Base-by-base conservation (phyloP, 2,888 invertebrate genomes). In the Dyspetes luteomarginatus region DNA sequence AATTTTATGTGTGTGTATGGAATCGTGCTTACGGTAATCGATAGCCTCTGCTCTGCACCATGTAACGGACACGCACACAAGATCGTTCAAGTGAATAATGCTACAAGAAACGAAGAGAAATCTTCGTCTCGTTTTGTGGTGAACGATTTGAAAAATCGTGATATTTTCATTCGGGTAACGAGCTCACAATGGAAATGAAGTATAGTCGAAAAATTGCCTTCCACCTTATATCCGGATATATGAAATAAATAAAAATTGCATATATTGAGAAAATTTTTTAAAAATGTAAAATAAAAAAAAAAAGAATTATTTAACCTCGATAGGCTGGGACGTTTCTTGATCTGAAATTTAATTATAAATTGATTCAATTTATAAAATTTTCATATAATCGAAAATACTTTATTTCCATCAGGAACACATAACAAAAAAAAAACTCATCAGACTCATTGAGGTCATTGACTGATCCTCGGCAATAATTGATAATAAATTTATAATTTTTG, bases 11-110 rank as follows among this genome's bases (percentile, higher is more conserved):
- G 48, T 69, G 30, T 75, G 55, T 71, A 82, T 82, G 69, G 56
- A 77, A 78, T 78, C 71, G 85, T 80, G 82, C 71, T 81, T 75
- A 71, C 73, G 71, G 72, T 72, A 75, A 68, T 73, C 52, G 79
- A 68, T 82, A 67, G 83, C 81, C 82, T 82, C 80, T 69, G 62
- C 74, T 64, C 71, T 73, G 52, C 69, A 64, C 58, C 74, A 64
- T 55, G 75, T 65, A 65, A 55, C 36, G 12, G 50, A 22, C 50
- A 60, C 60, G 24, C 43, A 45, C 2, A 30, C 41, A 56, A 69
- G 69, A 69, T 45, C 65, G n/a, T 7, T 65, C 77, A 50, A 43
- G 43, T 64, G 41, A 58, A 28, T 41, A 69, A 62, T 75, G 28
- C 43, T 28, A 15, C 50, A 36, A 50, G 48, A 26, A 52, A 41